These are phyloP conservation scores for Temnothorax longispinosus DNA, from an alignment of 1,140 invertebrate genomes.

Conservation along the genomic window DNA sequence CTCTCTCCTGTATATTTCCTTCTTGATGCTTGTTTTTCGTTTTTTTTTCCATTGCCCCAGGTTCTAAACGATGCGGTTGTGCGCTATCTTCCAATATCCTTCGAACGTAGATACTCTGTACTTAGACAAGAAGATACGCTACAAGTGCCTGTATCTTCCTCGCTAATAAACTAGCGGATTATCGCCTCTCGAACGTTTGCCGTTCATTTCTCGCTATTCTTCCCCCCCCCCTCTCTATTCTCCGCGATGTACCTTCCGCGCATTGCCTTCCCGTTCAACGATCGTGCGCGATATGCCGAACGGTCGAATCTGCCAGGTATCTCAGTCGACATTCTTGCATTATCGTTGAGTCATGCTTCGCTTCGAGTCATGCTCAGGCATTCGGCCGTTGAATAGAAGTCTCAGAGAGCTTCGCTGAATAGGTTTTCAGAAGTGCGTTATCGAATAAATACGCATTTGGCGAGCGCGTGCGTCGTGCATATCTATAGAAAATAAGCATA, in stretches of 20 bases:
- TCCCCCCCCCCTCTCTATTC: neutral
- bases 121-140: conserved; percentile 3
- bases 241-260: neutral
- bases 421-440: neutral
- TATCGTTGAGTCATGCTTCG: neutral
- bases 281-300: neutral
- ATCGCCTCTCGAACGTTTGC: conserved; percentile 31
- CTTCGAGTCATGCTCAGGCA: neutral
- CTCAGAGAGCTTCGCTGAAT: neutral
- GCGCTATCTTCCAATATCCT: conserved; percentile 28
- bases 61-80: conserved; percentile 19
- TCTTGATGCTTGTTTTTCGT: neutral
- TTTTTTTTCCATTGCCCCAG: neutral
- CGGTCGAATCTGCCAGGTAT: neutral
- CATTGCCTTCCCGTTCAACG: too few relatives aligned
- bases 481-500: neutral
- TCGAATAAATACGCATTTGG: neutral
- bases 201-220: neutral
- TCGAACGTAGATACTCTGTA: conserved; percentile 45
- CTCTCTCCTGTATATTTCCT: too few relatives aligned
- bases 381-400: neutral
- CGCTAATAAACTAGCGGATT: conserved; percentile 63
- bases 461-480: neutral
- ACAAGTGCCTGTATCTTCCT: conserved; percentile 49
- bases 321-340: neutral